A percentile compares a stretch with the other conserved stretches of the same genome.
phyloP scores from a whole-genome alignment of 2,797 vertebrate species.

The Gymnothorax reevesii region DNA sequence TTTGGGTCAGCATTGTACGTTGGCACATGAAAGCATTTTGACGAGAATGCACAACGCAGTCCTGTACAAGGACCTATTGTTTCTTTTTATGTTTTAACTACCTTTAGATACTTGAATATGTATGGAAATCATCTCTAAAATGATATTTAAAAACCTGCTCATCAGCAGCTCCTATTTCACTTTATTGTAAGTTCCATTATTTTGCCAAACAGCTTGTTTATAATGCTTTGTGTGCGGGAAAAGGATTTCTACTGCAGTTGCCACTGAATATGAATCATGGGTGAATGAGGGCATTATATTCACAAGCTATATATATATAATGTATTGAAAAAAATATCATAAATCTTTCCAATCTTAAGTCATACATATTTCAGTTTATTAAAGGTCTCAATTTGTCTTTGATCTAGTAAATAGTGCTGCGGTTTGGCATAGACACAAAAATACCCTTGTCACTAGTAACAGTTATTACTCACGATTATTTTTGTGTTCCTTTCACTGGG shows the following conservation, averaged over 20 bases:
- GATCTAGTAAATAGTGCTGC: background rate
- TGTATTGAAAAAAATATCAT: background rate
- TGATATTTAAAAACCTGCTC: background rate
- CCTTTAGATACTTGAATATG: background rate
- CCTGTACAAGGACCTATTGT: background rate
- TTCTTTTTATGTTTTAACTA: background rate
- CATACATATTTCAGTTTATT: background rate
- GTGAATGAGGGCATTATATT: background rate
- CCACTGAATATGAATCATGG: background rate
- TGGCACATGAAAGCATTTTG: background rate
- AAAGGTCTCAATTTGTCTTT: background rate
- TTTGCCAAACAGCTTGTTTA: background rate
- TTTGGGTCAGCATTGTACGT: slow-evolving; percentile 6
- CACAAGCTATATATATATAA: too few relatives aligned
- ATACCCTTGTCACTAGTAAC: background rate
- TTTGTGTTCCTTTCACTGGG: background rate
- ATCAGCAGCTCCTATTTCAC: background rate
- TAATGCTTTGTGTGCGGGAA: background rate
- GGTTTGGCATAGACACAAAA: background rate
- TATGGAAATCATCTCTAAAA: background rate
- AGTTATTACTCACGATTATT: background rate
- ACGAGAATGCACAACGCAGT: background rate
- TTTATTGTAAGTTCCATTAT: background rate
- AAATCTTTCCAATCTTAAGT: background rate
- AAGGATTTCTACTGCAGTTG: background rate